Conservation (phyloP, 2,797 vertebrate genomes). For the Pipistrellus pipistrellus region DNA sequence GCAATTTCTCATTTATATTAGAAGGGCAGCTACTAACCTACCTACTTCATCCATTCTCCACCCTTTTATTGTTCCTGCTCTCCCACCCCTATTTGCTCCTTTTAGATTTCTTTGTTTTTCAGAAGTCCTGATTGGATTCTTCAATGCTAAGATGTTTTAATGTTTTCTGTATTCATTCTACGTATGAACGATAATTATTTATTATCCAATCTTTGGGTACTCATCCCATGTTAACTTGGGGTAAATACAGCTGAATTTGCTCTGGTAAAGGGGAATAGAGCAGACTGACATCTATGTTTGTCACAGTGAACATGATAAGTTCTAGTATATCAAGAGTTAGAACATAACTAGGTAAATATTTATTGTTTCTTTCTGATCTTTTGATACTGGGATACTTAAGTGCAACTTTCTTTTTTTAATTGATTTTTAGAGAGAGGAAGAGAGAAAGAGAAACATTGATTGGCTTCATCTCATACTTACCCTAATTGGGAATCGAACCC, state of each 20-base stretch:
- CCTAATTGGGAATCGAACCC: neutral
- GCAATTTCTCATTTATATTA: neutral
- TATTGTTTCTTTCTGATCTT: neutral
- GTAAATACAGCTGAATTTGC: neutral
- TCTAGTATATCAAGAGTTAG: neutral
- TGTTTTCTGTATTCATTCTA: neutral
- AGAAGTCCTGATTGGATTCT: neutral
- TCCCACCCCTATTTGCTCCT: neutral
- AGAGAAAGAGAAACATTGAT: neutral
- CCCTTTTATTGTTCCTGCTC: neutral
- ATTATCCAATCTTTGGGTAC: neutral
- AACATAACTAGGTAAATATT: neutral
- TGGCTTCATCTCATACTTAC: neutral
- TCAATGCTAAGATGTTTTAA: neutral
- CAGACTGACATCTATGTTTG: no score
- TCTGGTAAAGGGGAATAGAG: neutral
- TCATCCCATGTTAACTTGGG: neutral
- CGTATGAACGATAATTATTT: neutral
- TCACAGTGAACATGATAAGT: neutral
- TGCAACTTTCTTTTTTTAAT: neutral
- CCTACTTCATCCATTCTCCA: neutral
- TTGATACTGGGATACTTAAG: neutral
- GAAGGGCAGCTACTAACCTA: neutral
- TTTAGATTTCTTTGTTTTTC: neutral
- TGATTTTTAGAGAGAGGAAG: neutral